Evolutionary conservation across 2,888 invertebrate species (phyloP), one percentile per base, ranked within the genome.

Genomic region (Folsomia candida): DNA sequence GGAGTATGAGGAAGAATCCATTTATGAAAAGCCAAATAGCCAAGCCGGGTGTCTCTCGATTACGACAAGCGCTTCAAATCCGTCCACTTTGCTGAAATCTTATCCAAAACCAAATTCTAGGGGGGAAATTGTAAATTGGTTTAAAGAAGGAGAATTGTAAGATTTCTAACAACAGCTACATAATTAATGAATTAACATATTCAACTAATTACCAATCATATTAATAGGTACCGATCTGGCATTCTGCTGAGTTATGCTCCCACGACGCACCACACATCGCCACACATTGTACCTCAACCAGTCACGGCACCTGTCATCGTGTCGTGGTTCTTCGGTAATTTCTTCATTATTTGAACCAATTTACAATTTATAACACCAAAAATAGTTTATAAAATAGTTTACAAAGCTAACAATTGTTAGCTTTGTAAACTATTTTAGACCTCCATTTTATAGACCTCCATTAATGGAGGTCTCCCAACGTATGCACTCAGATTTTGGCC

Each of bases 141-240:
- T 75, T 27, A 71, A 71, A 60, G 75, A 75, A 29, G 75, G 75
- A 24, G 75, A 75, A 63, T 73, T 75, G 20, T n/a, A n/a, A n/a
- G n/a, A n/a, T n/a, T n/a, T n/a, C n/a, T n/a, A n/a, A n/a, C n/a
- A n/a, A n/a, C n/a, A n/a, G n/a, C n/a, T n/a, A n/a, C n/a, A n/a
- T n/a, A n/a, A n/a, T n/a, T n/a, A n/a, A n/a, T n/a, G n/a, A n/a
- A n/a, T n/a, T n/a, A n/a, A n/a, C n/a, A n/a, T n/a, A n/a, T n/a
- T n/a, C n/a, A n/a, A n/a, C n/a, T n/a, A n/a, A n/a, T n/a, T n/a
- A n/a, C n/a, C n/a, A n/a, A n/a, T n/a, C n/a, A n/a, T n/a, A n/a
- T n/a, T n/a, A n/a, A n/a, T n/a, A n/a, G n/a, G n/a, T 73, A 73
- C 57, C 37, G 75, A 28, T 71, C 75, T 1, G 75, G 75, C 22